These are phyloP conservation scores for Pseudorhiza aurosa DNA, from an alignment of 30 jellyfish, hydroid and myxozoan species.

Conservation along the genomic window DNA sequence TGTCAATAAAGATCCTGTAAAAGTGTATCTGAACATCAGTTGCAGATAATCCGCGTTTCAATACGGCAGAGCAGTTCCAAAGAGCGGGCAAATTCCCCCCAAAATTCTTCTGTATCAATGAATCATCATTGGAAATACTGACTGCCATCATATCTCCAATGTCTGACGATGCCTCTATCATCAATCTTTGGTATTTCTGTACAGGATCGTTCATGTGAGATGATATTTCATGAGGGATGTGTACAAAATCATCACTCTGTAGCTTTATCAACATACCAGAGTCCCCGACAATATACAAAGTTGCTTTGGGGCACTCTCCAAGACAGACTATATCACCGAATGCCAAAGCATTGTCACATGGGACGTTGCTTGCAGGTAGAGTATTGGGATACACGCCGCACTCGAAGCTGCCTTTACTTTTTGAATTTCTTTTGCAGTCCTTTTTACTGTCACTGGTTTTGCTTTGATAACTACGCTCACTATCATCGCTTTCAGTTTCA, in stretches of 20 bases:
- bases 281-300: conserved; percentile 35
- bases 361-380: conserved; percentile 4
- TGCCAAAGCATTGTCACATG: background rate
- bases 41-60: conserved; percentile 2
- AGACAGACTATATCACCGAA: conserved; percentile 49
- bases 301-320: conserved; percentile 45
- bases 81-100: conserved; percentile 23
- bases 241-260: conserved; percentile 16
- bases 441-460: conserved; percentile 11
- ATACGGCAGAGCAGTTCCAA: conserved; percentile 35
- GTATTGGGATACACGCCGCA: conserved; percentile 53
- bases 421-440: background rate
- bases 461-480: conserved; percentile 53
- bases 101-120: background rate
- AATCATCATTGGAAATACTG: conserved; percentile 37
- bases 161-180: conserved; percentile 3
- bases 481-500: conserved; percentile 43
- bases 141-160: conserved; percentile 19
- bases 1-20: conserved; percentile 29
- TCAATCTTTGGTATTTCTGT: conserved; percentile 7
- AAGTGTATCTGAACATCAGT: background rate
- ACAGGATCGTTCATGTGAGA: conserved; percentile 17
- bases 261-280: conserved; percentile 5
- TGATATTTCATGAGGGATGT: conserved; percentile 37
- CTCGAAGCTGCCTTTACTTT: background rate